phyloP scores from a whole-genome alignment of 2,113 vertebrate genomes.

The Ochotona princeps region DNA sequence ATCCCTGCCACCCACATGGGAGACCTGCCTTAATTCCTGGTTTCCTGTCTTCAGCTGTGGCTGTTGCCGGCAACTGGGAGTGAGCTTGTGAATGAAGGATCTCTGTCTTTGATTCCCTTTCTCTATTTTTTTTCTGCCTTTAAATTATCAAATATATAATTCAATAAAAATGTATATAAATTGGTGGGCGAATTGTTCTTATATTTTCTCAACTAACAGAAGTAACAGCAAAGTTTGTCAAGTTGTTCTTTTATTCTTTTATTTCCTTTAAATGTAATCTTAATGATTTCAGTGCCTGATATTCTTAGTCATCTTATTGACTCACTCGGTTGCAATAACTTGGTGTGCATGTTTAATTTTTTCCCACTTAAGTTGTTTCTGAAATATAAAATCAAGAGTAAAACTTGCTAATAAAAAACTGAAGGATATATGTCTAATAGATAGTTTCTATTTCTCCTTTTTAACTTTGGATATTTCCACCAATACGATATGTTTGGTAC shows the following conservation, averaged over 20 bases:
- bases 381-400: slow-evolving; percentile 48
- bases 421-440: slow-evolving; percentile 6
- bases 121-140: too few species aligned
- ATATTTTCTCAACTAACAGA: slow-evolving; percentile 38
- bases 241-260: neutral
- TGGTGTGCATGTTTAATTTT: neutral
- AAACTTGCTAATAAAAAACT: slow-evolving; percentile 19
- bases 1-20: too few species aligned
- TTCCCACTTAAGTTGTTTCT: neutral
- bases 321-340: slow-evolving; percentile 8
- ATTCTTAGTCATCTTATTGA: slow-evolving; percentile 48
- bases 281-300: slow-evolving; percentile 1
- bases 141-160: too few species aligned
- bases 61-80: too few species aligned
- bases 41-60: too few species aligned
- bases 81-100: too few species aligned
- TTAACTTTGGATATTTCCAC: neutral
- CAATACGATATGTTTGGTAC: neutral
- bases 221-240: neutral
- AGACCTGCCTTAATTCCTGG: too few species aligned
- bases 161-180: neutral
- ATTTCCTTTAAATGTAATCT: neutral
- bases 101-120: too few species aligned
- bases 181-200: slow-evolving; percentile 24
- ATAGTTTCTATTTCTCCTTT: neutral